phyloP scores from a whole-genome alignment of 2,888 invertebrate genomes.

The Yponomeuta plumbellus region DNA sequence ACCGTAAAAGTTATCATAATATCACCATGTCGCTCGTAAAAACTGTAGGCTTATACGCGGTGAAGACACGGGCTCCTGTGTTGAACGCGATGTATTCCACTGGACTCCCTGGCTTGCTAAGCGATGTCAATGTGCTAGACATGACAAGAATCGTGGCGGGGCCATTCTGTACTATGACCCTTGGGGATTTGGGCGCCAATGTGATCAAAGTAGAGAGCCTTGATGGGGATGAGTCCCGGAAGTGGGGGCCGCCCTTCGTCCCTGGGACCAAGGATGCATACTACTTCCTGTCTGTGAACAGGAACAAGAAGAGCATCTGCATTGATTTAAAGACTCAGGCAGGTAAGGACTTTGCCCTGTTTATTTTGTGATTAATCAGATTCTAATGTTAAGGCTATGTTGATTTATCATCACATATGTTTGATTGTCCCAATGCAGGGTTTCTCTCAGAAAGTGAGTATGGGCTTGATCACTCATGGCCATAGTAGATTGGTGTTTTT shows the following conservation, averaged over 20 bases:
- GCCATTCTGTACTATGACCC: slow-evolving; percentile 94
- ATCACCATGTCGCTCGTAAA: neutral
- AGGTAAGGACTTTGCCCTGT: slow-evolving; percentile 58
- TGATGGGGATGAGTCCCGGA: slow-evolving; percentile 88
- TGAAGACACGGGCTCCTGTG: neutral
- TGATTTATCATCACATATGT: too few relatives aligned
- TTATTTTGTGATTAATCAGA: neutral
- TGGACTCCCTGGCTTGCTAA: slow-evolving; percentile 74
- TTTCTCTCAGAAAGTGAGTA: too few relatives aligned
- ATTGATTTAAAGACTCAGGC: slow-evolving; percentile 85
- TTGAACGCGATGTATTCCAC: neutral
- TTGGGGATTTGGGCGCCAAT: slow-evolving; percentile 95
- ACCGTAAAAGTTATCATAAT: neutral
- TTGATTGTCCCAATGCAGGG: too few relatives aligned
- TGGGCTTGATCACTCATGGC: too few relatives aligned
- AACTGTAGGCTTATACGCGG: neutral
- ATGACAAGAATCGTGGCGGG: slow-evolving; percentile 93
- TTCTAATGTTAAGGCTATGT: too few relatives aligned
- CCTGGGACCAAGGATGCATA: slow-evolving; percentile 79
- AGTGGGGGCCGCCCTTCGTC: slow-evolving; percentile 95
- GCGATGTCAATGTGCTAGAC: slow-evolving; percentile 85
- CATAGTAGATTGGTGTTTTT: too few relatives aligned
- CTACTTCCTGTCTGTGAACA: slow-evolving; percentile 92
- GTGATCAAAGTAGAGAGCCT: slow-evolving; percentile 94
- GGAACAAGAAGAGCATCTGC: slow-evolving; percentile 95